Conservation (phyloP, 1,140 invertebrate genomes). For the Aphidius gifuensis region DNA sequence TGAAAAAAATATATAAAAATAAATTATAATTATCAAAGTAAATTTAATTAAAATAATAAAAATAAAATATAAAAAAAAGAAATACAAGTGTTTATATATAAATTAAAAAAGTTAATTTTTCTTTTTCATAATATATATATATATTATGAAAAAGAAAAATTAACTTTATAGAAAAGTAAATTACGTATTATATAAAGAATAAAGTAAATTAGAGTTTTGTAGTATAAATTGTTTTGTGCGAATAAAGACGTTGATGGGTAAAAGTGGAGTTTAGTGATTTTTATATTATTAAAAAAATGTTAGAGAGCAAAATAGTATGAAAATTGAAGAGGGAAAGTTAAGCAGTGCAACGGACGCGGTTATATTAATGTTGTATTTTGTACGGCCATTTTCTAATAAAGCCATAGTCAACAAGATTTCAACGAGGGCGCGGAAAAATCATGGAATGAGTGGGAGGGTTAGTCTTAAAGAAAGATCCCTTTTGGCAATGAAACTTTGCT, state of each 20-base stretch:
- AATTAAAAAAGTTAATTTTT: too few species aligned
- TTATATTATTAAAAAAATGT: too few species aligned
- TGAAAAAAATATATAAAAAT: constrained; percentile 11
- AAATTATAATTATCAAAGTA: neutral
- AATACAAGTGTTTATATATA: too few species aligned
- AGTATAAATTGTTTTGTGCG: too few species aligned
- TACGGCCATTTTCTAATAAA: constrained; percentile 53
- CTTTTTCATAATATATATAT: too few species aligned
- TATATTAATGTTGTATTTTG: constrained; percentile 48
- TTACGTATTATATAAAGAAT: too few species aligned
- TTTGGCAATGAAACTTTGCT: constrained; percentile 16
- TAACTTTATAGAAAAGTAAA: too few species aligned
- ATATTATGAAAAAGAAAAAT: too few species aligned
- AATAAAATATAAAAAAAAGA: neutral
- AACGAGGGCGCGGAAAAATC: constrained; percentile 29
- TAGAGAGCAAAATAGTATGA: neutral
- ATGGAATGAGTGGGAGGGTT: constrained; percentile 37
- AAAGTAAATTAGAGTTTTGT: too few species aligned
- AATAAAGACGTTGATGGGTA: too few species aligned
- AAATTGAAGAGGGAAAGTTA: constrained; percentile 3
- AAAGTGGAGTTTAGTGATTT: too few species aligned
- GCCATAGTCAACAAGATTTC: constrained; percentile 34
- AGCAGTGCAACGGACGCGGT: constrained; percentile 5
- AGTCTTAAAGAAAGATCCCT: constrained; percentile 46
- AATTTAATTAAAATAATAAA: neutral